Base-by-base conservation (phyloP, 2,797 vertebrate genomes). In the Bradypus variegatus region DNA sequence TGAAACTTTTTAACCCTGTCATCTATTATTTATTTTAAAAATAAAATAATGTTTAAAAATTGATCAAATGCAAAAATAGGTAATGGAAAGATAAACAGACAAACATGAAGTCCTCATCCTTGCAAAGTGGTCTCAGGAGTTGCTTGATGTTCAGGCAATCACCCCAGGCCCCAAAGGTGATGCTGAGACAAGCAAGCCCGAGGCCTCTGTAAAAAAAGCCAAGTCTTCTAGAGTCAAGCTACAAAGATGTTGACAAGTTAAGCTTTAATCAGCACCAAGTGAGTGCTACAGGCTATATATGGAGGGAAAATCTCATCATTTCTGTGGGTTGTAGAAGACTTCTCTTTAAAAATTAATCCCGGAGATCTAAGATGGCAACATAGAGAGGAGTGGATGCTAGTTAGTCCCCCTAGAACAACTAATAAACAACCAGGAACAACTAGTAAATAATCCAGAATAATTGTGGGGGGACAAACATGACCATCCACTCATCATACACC, bases 41-140 rank as follows among this genome's bases (percentile, higher is more conserved):
- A 88, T 84, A 93, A 91, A 85, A 83, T 45, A 75, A 45, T 64
- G 36, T 80, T 87, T 72, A 76, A 65, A 81, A 78, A 67, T 60
- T 16, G 88, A 69, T 9, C 38, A 85, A 94, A 62, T 38, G 77
- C 38, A 89, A 91, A 93, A 60, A 64, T 19, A 78, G n/a, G 1
- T 53, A 19, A 65, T 50, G 31, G 27, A 31, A 31, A 36, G 65
- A 55, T 13, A 73, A 38, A 58, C 18, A 83, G 58, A n/a, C 19
- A 73, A 31, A 50, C 21, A 91, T 13, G 65, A 45, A 80, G 55
- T 33, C 27, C 8, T 2, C 9, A 29, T 3, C n/a, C 25, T 67
- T 16, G 9, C 82, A 62, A 19, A 50, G 33, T 64, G 50, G 65
- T 53, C 64, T 91, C 67, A 36, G 62, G 81, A 7, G 9, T 45